Evolutionary conservation across 2,888 invertebrate species (phyloP), one percentile per base, ranked within the genome.

Genomic region (Polymixis lichenea): DNA sequence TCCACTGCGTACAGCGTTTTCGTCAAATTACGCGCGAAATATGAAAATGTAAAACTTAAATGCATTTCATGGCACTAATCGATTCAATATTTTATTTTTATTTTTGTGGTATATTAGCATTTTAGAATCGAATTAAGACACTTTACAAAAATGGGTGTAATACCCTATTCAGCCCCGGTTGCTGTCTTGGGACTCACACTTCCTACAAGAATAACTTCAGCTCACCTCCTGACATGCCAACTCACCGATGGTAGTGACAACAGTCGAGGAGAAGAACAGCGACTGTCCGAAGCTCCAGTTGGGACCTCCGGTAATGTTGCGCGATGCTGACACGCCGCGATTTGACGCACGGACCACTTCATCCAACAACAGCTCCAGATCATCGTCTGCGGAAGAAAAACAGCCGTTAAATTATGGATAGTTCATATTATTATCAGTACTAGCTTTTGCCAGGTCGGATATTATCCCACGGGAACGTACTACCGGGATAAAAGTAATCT

Each of bases 251-350:
- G 99, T 99, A n/a, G 98, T 99, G 80, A 99, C 97, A 15, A 99
- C 98, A 0, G 98, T 98, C 69, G 98, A 98, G 0, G 98, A 98
- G 94, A 99, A 99, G 97, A 99, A 99, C 74, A 99, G 94, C 0
- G 98, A 98, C 93, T 98, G 98, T 38, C 98, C 98, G 92, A 99
- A 98, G 92, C 98, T 98, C 99, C 99, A 99, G 94, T 98, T 98
- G 19, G 98, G 98, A 82, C 98, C 98, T 4, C 97, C 97, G 68
- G 98, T 97, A 49, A 97, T 97, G 95, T 99, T 98, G 77, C 97
- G 97, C 0, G 97, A 97, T 0, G 98, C 98, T 0, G 98, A 98
- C 62, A 98, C 98, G 0, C 98, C 98, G 67, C 98, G 97, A 93
- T 98, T 98, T 92, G 97, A 98, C 19, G 98, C 98, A 51, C 97